Conservation (phyloP, 2,888 invertebrate species). For the Norana najaformis region DNA sequence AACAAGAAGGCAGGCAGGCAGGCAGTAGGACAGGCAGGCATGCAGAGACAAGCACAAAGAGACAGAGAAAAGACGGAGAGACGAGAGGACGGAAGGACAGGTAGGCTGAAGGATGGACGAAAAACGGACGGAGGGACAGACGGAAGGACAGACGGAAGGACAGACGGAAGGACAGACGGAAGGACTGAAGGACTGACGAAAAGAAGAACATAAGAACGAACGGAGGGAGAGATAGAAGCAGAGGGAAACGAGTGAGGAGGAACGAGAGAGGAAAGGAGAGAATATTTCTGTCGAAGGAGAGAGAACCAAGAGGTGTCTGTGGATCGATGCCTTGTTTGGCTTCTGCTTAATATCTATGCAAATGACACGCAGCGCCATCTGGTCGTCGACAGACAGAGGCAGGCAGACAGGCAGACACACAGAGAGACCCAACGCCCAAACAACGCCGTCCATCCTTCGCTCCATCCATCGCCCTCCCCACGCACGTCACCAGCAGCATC, state of each 20-base stretch:
- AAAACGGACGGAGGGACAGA: no score
- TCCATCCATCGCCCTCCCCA: no score
- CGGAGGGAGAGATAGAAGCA: background rate
- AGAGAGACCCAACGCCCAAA: background rate
- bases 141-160: no score
- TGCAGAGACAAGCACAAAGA: background rate
- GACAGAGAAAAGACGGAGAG: background rate
- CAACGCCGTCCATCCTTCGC: background rate
- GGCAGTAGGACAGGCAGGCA: background rate
- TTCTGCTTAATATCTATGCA: conserved; percentile 1
- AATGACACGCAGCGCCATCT: conserved; percentile 13
- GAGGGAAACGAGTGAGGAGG: background rate
- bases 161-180: no score
- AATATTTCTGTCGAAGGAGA: background rate
- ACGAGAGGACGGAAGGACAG: no score
- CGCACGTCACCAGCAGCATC: background rate
- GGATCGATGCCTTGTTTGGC: background rate
- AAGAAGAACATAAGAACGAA: background rate
- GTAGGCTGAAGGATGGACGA: no score
- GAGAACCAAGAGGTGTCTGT: background rate
- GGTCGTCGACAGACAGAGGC: background rate
- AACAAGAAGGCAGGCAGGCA: no score
- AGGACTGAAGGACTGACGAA: background rate
- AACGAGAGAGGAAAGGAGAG: background rate
- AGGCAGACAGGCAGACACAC: background rate